A percentile compares a stretch with the other conserved stretches of the same genome.
These are phyloP conservation scores for Tetrao urogallus DNA, from an alignment of 2,113 vertebrate genomes.

Conservation along the genomic window DNA sequence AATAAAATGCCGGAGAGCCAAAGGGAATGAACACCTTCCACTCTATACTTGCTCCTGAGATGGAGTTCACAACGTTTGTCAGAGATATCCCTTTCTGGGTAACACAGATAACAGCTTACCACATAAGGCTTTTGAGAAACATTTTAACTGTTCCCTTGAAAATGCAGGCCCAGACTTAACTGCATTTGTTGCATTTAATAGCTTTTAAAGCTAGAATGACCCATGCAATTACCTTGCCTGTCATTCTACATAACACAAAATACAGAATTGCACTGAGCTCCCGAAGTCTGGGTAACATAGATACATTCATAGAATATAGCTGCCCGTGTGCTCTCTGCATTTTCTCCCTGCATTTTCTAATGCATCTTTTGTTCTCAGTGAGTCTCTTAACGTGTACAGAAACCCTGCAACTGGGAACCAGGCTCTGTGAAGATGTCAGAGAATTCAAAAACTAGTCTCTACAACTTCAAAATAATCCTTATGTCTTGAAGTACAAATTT, in stretches of 20 bases:
- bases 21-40: neutral
- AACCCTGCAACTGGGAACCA: neutral
- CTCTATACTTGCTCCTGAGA: neutral
- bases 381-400: neutral
- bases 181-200: neutral
- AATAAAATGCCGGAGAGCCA: neutral
- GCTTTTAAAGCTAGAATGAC: neutral
- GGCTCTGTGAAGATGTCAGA: neutral
- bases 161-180: neutral
- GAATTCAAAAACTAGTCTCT: neutral
- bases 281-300: neutral
- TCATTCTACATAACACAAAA: neutral
- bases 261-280: neutral
- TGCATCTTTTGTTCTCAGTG: neutral
- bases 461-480: neutral
- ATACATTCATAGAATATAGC: neutral
- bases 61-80: neutral
- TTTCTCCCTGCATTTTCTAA: neutral
- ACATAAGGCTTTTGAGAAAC: neutral
- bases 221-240: neutral
- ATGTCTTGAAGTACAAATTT: neutral
- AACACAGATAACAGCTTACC: neutral
- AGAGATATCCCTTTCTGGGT: neutral
- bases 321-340: accelerated
- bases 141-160: neutral